Conservation (phyloP, 2,888 invertebrate genomes). For the Crossocerus cetratus region DNA sequence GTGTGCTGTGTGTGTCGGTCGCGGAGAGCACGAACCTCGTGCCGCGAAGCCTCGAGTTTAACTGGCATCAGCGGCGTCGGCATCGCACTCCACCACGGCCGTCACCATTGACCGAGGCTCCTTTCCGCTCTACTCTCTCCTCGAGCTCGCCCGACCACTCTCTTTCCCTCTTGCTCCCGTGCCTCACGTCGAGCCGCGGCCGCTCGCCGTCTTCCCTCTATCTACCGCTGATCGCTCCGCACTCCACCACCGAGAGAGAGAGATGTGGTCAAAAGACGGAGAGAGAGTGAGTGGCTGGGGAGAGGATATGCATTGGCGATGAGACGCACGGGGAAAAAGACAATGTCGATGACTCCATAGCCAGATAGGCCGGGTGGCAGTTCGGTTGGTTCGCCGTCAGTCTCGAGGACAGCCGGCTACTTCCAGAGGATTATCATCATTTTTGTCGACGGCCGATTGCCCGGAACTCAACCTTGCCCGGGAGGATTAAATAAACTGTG, state of each 20-base stretch:
- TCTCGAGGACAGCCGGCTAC: too few species aligned
- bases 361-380: too few species aligned
- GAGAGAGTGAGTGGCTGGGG: not conserved
- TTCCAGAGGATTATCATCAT: too few species aligned
- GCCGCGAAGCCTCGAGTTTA: slow-evolving; percentile 64
- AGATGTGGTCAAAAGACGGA: not conserved
- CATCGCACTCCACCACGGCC: slow-evolving; percentile 47
- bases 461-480: too few species aligned
- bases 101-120: slow-evolving; percentile 66
- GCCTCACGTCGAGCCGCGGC: too few species aligned
- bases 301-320: not conserved
- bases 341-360: too few species aligned
- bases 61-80: slow-evolving; percentile 58
- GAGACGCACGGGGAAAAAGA: not conserved
- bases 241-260: not conserved
- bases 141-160: not conserved
- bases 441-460: too few species aligned
- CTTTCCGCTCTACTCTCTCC: slow-evolving; percentile 30
- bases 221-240: not conserved
- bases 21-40: slow-evolving; percentile 44
- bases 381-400: too few species aligned
- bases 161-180: not conserved
- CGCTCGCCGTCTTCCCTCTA: too few species aligned
- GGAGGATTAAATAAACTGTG: too few species aligned
- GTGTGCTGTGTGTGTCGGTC: not conserved